Percentiles rank a stretch among this genome's conserved stretches.
phyloP scores from a whole-genome alignment of 2,797 vertebrate genomes.

The Discoglossus pictus region DNA sequence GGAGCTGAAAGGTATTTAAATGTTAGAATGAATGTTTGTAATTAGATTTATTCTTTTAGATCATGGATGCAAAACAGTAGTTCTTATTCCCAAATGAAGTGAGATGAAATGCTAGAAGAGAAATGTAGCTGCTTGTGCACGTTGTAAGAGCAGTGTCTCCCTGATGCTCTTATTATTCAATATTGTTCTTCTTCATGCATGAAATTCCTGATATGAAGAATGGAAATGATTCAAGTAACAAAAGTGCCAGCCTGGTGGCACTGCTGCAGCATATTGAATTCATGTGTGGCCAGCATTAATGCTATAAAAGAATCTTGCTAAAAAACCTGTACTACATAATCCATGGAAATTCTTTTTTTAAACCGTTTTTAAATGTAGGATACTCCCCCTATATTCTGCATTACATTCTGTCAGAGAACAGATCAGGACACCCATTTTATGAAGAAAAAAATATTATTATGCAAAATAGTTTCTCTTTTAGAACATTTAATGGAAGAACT shows the following conservation, averaged over 20 bases:
- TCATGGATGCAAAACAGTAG: conserved; percentile 58
- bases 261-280: conserved; percentile 29
- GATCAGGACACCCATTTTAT: conserved; percentile 31
- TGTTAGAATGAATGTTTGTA: conserved; percentile 60
- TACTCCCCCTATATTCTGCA: neutral
- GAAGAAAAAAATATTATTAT: conserved; percentile 52
- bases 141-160: conserved; percentile 53
- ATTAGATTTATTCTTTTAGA: conserved; percentile 65
- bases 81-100: conserved; percentile 56
- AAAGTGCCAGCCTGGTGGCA: conserved; percentile 50
- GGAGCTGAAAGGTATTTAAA: conserved; percentile 62
- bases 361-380: neutral
- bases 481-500: conserved; percentile 55
- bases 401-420: conserved; percentile 12
- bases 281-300: conserved; percentile 1
- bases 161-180: conserved; percentile 53
- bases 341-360: conserved; percentile 12
- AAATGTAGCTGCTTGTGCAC: conserved; percentile 53
- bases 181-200: conserved; percentile 51
- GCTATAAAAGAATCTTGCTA: conserved; percentile 2
- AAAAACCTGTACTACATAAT: conserved; percentile 1
- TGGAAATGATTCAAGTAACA: conserved; percentile 53
- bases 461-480: conserved; percentile 52
- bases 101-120: conserved; percentile 44
- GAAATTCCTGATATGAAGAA: conserved; percentile 52